Evolutionary conservation across 2,888 invertebrate genomes (phyloP).

Genomic region (Blastobasis lacticolella): DNA sequence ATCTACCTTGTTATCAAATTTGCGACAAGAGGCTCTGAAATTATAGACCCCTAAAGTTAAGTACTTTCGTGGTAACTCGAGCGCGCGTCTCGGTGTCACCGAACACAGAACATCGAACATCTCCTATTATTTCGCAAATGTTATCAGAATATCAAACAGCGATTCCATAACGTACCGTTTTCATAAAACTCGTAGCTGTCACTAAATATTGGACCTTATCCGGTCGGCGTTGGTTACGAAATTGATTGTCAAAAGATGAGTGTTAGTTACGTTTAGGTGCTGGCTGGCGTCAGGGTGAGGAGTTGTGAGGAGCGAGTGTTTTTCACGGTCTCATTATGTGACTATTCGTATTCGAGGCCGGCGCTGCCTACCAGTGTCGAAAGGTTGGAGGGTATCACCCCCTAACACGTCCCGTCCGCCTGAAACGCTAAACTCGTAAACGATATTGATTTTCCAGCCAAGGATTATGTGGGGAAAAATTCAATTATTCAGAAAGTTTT

Average conservation of each 20-base stretch:
- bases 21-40: too few relatives aligned
- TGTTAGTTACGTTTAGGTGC: constrained; percentile 28
- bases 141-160: constrained; percentile 63
- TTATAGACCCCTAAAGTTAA: too few relatives aligned
- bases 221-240: too few relatives aligned
- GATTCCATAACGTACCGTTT: constrained; percentile 32
- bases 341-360: constrained; percentile 62
- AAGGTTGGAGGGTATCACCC: constrained; percentile 37
- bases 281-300: constrained; percentile 33
- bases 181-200: constrained; percentile 8
- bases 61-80: too few relatives aligned
- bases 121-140: constrained; percentile 60
- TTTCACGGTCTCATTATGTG: constrained; percentile 64
- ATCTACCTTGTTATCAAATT: too few relatives aligned
- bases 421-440: too few relatives aligned
- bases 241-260: too few relatives aligned
- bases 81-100: too few relatives aligned
- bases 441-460: too few relatives aligned
- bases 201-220: too few relatives aligned
- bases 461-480: too few relatives aligned
- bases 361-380: constrained; percentile 35
- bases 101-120: constrained; percentile 20
- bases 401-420: constrained; percentile 4
- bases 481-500: too few relatives aligned
- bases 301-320: constrained; percentile 60